Conservation (phyloP, 2,888 invertebrate species). For the Ephialtes manifestator region DNA sequence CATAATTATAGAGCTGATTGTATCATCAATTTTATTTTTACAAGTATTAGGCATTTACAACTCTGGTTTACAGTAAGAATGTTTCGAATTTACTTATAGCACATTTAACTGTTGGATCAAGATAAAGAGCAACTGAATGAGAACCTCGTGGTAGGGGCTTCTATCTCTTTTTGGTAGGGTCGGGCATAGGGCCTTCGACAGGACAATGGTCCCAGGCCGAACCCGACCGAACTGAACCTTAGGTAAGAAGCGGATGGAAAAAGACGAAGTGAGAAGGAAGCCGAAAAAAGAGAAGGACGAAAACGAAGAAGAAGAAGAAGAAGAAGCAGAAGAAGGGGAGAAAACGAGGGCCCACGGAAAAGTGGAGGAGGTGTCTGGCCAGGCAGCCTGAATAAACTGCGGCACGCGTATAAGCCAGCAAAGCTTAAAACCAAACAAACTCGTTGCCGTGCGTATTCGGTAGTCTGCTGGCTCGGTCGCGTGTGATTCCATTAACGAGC, state of each 20-base stretch:
- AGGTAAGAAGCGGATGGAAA: conserved; percentile 45
- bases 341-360: conserved; percentile 53
- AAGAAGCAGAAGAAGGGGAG: conserved; percentile 18
- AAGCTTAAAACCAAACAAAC: conserved; percentile 73
- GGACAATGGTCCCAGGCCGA: conserved; percentile 74
- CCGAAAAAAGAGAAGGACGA: conserved; percentile 3
- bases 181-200: conserved; percentile 71
- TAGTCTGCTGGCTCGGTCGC: conserved; percentile 53
- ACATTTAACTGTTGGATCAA: conserved; percentile 2
- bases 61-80: no score
- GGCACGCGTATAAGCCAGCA: conserved; percentile 73
- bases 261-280: conserved; percentile 8
- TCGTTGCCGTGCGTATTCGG: conserved; percentile 61
- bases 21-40: no score
- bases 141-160: conserved; percentile 60
- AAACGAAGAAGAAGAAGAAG: neutral
- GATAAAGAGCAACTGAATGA: conserved; percentile 46
- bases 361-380: conserved; percentile 70
- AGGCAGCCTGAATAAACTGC: conserved; percentile 75
- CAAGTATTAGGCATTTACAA: no score
- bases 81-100: neutral
- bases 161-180: conserved; percentile 67
- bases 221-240: conserved; percentile 66
- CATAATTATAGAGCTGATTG: no score
- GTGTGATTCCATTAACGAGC: conserved; percentile 67